These are phyloP conservation scores for Montipora capricornis DNA, from an alignment of 64 coral and sea anemone genomes.

Conservation along the genomic window DNA sequence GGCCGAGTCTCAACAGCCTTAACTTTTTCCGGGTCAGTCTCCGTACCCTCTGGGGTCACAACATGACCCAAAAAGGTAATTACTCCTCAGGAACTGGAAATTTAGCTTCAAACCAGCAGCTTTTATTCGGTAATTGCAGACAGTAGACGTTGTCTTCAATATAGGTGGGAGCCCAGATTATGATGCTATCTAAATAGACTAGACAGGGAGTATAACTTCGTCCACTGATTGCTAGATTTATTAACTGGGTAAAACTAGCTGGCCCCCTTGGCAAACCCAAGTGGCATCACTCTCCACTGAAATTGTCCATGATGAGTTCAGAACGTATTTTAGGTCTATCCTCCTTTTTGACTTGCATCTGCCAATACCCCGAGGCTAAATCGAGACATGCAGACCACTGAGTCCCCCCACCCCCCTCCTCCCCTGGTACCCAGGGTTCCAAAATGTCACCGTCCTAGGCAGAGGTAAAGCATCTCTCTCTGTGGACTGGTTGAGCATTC, in stretches of 20 bases:
- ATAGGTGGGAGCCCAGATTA: neutral
- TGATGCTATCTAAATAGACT: neutral
- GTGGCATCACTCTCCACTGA: neutral
- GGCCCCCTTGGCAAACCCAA: neutral
- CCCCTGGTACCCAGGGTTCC: too few relatives aligned
- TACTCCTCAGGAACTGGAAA: slow-evolving; percentile 30
- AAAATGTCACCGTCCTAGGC: too few relatives aligned
- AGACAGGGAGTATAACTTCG: neutral
- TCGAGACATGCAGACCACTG: neutral
- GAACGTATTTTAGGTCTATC: slow-evolving; percentile 12
- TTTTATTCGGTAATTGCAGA: too few relatives aligned
- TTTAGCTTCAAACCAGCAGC: slow-evolving; percentile 14
- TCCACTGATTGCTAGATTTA: neutral
- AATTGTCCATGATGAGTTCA: slow-evolving; percentile 8
- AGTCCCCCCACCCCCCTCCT: too few relatives aligned
- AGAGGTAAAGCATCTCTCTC: too few relatives aligned
- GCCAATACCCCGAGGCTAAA: slow-evolving; percentile 3
- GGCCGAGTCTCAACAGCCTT: slow-evolving; percentile 17
- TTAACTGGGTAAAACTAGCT: neutral
- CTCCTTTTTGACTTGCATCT: slow-evolving; percentile 31
- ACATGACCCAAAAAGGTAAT: slow-evolving; percentile 61
- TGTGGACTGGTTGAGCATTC: too few relatives aligned
- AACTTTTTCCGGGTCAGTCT: slow-evolving; percentile 30
- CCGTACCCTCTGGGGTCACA: slow-evolving; percentile 27
- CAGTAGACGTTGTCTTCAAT: neutral